A percentile compares a stretch with the other conserved stretches of the same genome.
These are phyloP conservation scores for Chloropsis hardwickii DNA, from an alignment of 2,113 vertebrate species.

Conservation along the genomic window DNA sequence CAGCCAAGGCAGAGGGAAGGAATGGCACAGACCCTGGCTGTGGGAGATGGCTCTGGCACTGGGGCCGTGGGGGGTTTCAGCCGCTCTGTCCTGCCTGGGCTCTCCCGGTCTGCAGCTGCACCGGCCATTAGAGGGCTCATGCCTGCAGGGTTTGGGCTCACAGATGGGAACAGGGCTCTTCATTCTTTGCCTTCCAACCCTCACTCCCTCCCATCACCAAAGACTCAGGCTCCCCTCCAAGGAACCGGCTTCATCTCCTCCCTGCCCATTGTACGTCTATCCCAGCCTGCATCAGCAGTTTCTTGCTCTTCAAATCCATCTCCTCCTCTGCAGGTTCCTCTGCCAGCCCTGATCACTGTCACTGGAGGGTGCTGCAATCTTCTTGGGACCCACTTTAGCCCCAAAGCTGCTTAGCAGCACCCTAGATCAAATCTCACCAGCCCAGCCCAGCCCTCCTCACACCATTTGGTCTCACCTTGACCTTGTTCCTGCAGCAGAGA, in stretches of 20 bases:
- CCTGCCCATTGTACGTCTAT: rapidly evolving
- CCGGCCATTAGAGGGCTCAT: not conserved
- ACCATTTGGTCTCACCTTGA: not conserved
- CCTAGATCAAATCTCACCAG: not conserved
- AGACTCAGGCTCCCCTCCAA: not conserved
- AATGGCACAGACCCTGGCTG: not conserved
- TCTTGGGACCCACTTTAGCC: not conserved
- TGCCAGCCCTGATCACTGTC: rapidly evolving
- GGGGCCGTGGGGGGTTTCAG: not conserved
- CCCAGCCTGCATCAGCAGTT: not conserved
- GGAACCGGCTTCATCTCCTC: not conserved
- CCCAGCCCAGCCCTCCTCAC: not conserved
- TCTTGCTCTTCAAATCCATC: not conserved
- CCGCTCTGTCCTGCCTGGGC: not conserved
- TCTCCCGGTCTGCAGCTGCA: not conserved
- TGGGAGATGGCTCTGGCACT: rapidly evolving
- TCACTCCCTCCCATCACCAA: not conserved
- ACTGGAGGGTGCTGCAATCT: not conserved
- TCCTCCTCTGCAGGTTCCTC: not conserved
- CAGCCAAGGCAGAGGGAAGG: not conserved
- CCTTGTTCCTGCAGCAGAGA: not conserved
- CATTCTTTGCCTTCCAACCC: not conserved
- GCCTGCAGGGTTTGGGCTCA: not conserved
- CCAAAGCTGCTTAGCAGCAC: not conserved
- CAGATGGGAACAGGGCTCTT: not conserved